Percentiles rank a stretch among this genome's conserved stretches.
Conservation (phyloP, 2,888 invertebrate species). For the Brachylomia viminalis region DNA sequence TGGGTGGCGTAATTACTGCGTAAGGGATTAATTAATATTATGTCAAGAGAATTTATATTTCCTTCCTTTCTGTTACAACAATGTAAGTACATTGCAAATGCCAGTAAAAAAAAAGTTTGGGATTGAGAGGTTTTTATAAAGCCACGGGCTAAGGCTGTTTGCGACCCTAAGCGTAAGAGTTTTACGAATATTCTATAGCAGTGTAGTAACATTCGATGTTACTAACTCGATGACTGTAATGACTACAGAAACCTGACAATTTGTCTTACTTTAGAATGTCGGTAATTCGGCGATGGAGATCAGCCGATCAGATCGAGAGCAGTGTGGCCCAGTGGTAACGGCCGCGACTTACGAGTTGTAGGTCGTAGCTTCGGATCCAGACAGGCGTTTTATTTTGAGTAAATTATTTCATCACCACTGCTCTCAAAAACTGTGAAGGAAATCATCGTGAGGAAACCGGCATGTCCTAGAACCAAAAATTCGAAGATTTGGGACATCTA, state of each 20-base stretch:
- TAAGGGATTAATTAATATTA: constrained; percentile 17
- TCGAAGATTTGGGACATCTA: too few relatives aligned
- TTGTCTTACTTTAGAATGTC: background rate
- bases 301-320: too few relatives aligned
- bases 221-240: background rate
- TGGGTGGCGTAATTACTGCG: constrained; percentile 33
- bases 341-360: too few relatives aligned
- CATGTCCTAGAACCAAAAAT: too few relatives aligned
- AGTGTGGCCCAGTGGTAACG: too few relatives aligned
- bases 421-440: too few relatives aligned
- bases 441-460: too few relatives aligned
- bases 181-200: background rate
- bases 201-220: background rate
- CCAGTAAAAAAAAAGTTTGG: background rate
- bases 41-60: constrained; percentile 15
- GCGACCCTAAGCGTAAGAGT: background rate
- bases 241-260: too few relatives aligned
- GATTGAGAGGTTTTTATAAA: background rate
- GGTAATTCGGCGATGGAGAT: background rate
- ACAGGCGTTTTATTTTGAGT: too few relatives aligned
- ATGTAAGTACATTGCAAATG: too few relatives aligned
- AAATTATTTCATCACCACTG: too few relatives aligned
- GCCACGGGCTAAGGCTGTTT: background rate
- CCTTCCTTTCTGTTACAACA: background rate
- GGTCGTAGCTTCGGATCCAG: too few relatives aligned